Evolutionary conservation across 2,888 invertebrate species (phyloP), one percentile per base, ranked within the genome.

Genomic region (Hirtodrosophila trivittata): DNA sequence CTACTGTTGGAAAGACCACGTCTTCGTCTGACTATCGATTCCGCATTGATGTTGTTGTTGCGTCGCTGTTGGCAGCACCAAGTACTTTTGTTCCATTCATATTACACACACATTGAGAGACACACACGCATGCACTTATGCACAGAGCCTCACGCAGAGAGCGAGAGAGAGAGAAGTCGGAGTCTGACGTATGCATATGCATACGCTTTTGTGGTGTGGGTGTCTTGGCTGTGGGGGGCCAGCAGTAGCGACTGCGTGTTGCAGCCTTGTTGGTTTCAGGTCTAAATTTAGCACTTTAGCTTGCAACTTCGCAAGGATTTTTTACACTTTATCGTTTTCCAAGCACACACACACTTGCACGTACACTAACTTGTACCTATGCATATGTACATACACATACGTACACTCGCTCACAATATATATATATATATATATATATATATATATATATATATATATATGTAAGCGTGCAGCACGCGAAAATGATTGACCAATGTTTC

Each of bases 41-140:
- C 78, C 75, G 58, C 75, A 71, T 74, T 71, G 70, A 69, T 58
- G 68, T 64, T 73, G 69, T 46, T 52, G 42, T 42, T 51, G 66
- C 57, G 74, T 47, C 41, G 59, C 59, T 49, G 55, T 55, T 39
- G 35, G 62, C 63, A 51, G 68, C 62, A 56, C 76, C 63, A 75
- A 80, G 84, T 76, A 80, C 85, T 78, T 80, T 80, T 80, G 80
- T 86, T 80, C 80, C 80, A 80, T 80, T 80, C 80, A 80, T 80
- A 83, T 73, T 62, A 74, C 47, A 64, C 66, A 58, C 49, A 64
- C 47, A 57, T 33, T 9, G 9, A 32, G 38, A 42, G 42, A 51
- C 25, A 32, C 49, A 45, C 52, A 62, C 62, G 69, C 58, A 72
- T 69, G 70, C 58, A 66, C 58, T 69, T 70, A 56, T 71, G 55